Evolutionary conservation across 2,113 vertebrate genomes (phyloP).

Genomic region (Lota lota): DNA sequence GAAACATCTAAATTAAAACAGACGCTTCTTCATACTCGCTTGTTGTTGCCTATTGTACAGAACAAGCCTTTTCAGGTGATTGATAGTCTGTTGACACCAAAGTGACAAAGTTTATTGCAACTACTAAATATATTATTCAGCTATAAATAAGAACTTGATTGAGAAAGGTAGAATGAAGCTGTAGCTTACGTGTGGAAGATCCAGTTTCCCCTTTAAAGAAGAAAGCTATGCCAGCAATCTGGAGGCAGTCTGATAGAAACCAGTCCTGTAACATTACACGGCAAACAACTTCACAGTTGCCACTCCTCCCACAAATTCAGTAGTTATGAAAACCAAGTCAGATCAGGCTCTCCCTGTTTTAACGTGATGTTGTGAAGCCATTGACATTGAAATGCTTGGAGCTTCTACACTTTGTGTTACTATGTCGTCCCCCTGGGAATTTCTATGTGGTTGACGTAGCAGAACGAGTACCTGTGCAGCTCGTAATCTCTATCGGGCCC

Average conservation of each 20-base stretch:
- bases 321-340: neutral
- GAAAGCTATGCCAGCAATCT: constrained; percentile 12
- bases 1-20: no score
- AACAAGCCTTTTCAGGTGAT: neutral
- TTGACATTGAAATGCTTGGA: constrained; percentile 2
- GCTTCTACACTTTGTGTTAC: no score
- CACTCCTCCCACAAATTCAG: constrained; percentile 40
- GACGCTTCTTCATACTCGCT: no score
- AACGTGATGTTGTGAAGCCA: neutral
- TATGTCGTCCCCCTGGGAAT: no score
- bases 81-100: neutral
- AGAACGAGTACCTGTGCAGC: no score
- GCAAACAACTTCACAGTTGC: constrained; percentile 40
- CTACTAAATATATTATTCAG: neutral
- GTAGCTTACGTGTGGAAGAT: neutral
- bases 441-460: no score
- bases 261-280: constrained; percentile 57
- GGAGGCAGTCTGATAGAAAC: constrained; percentile 42
- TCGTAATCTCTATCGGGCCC: neutral
- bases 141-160: neutral
- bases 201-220: neutral
- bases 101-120: neutral
- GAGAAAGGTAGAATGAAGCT: neutral
- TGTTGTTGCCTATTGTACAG: no score
- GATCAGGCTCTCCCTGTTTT: constrained; percentile 5